Evolutionary conservation across 2,113 vertebrate species (phyloP), one percentile per base, ranked within the genome.

Genomic region (Tenrec ecaudatus): DNA sequence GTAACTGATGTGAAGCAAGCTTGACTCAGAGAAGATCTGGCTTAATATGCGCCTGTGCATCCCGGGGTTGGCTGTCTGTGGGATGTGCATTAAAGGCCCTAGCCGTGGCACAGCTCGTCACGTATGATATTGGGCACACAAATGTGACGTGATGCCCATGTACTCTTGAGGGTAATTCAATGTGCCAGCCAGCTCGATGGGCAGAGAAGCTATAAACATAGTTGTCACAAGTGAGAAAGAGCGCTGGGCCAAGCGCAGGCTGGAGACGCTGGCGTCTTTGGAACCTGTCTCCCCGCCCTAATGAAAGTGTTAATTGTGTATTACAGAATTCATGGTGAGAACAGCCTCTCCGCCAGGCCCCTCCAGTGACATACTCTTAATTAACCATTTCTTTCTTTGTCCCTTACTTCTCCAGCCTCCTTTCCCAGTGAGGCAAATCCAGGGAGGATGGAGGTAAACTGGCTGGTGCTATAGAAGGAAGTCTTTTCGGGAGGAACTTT

Each of bases 81-180:
- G 97, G 97, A 94, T 95, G 97, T 98, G 97, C 98, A 98, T 98
- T 98, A 97, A 98, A 97, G 98, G 97, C 97, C 97, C 95, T 95
- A 96, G 97, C 96, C 96, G 97, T 94, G 97, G 97, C 77, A 95
- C 98, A 97, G 97, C 98, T 98, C 98, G 97, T 97, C 97, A 98
- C 91, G 98, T 98, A 98, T 98, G 98, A 99, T 99, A 98, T 98
- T 89, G 97, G 97, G 97, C 98, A 98, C 96, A 90, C 98, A 99
- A 99, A 99, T 98, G 98, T 99, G 98, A 99, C 98, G 96, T 98
- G 99, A 99, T 98, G 98, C 98, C 98, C 98, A 97, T 98, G 98
- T 98, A 98, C 98, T 98, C 98, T 98, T 99, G 99, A 99, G 98
- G 98, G 98, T 99, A 99, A 99, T 99, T 98, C 98, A 68, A 98